Conservation (phyloP, 30 jellyfish, hydroid and myxozoan species). For the Aurelia sp. region DNA sequence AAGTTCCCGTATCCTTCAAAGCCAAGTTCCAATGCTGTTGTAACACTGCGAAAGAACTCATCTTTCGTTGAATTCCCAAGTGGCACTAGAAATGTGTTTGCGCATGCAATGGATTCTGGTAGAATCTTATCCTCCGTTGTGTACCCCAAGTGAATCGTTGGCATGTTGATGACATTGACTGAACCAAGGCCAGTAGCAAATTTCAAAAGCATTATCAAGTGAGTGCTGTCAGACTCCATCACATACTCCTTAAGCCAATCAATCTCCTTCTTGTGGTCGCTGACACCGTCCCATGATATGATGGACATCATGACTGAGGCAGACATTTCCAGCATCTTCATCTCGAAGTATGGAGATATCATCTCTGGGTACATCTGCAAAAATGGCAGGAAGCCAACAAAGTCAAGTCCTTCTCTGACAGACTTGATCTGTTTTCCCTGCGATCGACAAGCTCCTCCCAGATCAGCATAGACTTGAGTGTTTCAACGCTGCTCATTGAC, state of each 20-base stretch:
- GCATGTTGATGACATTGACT: not conserved
- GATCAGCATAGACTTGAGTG: slow-evolving; percentile 23
- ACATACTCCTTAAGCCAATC: not conserved
- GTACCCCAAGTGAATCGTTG: not conserved
- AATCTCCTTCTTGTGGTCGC: not conserved
- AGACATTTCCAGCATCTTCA: not conserved
- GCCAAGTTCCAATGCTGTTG: slow-evolving; percentile 28
- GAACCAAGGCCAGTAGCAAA: not conserved
- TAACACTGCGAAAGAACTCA: slow-evolving; percentile 4
- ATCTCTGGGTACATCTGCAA: not conserved
- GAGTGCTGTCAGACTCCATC: not conserved
- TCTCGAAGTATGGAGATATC: not conserved
- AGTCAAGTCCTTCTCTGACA: slow-evolving; percentile 39
- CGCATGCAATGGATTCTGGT: slow-evolving; percentile 22
- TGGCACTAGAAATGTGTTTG: slow-evolving; percentile 8
- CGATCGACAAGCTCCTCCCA: slow-evolving; percentile 50
- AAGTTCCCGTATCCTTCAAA: slow-evolving; percentile 53
- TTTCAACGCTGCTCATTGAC: slow-evolving; percentile 15
- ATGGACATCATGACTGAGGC: not conserved
- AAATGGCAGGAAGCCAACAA: slow-evolving; percentile 7
- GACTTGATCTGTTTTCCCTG: slow-evolving; percentile 56
- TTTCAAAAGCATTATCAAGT: not conserved
- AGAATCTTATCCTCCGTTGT: not conserved
- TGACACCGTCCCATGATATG: not conserved
- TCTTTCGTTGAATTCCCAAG: slow-evolving; percentile 10